Evolutionary conservation across 2,113 vertebrate genomes (phyloP).

Genomic region (Suricata suricatta): DNA sequence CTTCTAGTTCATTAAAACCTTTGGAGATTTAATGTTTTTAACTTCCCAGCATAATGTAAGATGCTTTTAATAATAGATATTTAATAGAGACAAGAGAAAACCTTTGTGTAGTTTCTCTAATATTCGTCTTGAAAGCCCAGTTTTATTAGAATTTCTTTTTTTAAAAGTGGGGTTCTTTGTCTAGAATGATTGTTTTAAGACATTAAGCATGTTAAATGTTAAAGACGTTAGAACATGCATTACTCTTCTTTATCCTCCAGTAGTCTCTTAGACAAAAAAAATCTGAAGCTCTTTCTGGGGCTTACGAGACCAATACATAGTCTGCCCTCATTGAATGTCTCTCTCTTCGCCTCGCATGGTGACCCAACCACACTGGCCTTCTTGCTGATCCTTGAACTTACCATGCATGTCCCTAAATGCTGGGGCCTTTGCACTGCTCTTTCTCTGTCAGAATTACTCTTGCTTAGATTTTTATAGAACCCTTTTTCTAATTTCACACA

Average conservation of each 20-base stretch:
- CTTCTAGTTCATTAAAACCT: not conserved
- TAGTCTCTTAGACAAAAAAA: not conserved
- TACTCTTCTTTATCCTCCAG: not conserved
- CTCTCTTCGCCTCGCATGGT: not conserved
- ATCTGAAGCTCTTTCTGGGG: not conserved
- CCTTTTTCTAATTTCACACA: not conserved
- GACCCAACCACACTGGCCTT: not conserved
- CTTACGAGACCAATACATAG: not conserved
- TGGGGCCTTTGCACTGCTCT: not conserved
- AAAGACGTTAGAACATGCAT: not conserved
- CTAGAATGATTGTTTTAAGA: not conserved
- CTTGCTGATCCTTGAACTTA: not conserved
- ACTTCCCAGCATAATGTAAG: not conserved
- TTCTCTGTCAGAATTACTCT: not conserved
- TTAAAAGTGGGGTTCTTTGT: not conserved
- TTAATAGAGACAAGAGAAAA: not conserved
- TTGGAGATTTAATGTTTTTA: not conserved
- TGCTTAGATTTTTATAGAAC: not conserved
- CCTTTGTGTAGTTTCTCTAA: not conserved
- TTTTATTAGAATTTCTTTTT: not conserved
- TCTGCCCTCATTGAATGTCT: not conserved
- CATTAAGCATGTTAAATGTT: not conserved
- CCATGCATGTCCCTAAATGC: accelerated
- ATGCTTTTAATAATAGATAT: not conserved
- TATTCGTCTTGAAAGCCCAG: not conserved